Percentiles rank a stretch among this genome's conserved stretches.
Conservation (phyloP, 2,797 vertebrate species). For the Esox lucius region DNA sequence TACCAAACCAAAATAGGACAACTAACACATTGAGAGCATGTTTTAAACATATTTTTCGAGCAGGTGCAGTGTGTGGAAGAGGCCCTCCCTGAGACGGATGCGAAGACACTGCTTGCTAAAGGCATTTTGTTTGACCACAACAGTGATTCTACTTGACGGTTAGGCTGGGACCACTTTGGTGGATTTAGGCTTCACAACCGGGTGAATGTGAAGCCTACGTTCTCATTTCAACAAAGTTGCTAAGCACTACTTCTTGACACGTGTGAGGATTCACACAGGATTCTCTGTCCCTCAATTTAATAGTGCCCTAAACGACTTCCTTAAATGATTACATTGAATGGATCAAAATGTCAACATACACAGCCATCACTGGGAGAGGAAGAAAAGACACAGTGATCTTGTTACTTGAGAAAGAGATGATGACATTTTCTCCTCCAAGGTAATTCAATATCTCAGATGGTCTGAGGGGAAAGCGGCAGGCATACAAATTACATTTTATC, state of each 20-base stretch:
- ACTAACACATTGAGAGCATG: background rate
- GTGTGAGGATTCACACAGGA: background rate
- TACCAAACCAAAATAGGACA: background rate
- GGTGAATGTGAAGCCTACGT: background rate
- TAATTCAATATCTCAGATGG: slow-evolving; percentile 39
- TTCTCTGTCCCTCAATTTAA: background rate
- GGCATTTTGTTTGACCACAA: background rate
- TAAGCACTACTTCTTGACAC: background rate
- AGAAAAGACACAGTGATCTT: slow-evolving; percentile 15
- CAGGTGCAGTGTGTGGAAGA: background rate
- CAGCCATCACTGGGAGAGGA: background rate
- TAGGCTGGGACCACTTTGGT: background rate
- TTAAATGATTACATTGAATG: background rate
- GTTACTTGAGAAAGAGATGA: slow-evolving; percentile 31
- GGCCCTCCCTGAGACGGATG: background rate
- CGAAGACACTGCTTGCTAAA: background rate
- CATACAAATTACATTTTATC: slow-evolving; percentile 36
- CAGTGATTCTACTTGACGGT: background rate
- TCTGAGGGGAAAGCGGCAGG: slow-evolving; percentile 11
- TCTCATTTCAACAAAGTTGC: background rate
- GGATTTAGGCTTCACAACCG: no score
- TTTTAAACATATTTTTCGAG: background rate
- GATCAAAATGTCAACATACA: slow-evolving; percentile 21
- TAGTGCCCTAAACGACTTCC: background rate
- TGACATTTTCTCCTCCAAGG: slow-evolving; percentile 28